phyloP scores from a whole-genome alignment of 2,113 vertebrate genomes.

The Mola mola region DNA sequence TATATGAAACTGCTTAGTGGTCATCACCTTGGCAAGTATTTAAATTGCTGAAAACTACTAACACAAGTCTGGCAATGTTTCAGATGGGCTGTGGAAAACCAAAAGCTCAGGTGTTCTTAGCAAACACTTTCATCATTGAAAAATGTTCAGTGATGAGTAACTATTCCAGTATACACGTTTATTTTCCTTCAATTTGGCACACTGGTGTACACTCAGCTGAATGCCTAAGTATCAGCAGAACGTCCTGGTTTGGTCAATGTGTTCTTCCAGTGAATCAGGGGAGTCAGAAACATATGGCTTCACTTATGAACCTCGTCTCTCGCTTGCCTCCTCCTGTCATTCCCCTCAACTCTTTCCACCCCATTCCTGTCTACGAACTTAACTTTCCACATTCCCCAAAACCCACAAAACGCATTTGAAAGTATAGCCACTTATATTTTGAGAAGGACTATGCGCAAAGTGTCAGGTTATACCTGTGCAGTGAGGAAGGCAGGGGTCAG shows the following conservation, averaged over 20 bases:
- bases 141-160: conserved; percentile 3
- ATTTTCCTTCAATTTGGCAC: conserved; percentile 12
- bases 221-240: conserved; percentile 38
- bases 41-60: no score
- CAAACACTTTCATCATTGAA: no score
- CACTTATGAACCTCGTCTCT: conserved; percentile 75
- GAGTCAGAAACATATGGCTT: conserved; percentile 80
- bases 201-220: conserved; percentile 22
- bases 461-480: conserved; percentile 83
- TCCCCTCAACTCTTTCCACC: conserved; percentile 66
- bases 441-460: not conserved
- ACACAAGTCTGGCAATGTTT: no score
- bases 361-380: conserved; percentile 48
- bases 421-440: not conserved
- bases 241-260: conserved; percentile 55
- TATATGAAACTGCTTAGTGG: no score
- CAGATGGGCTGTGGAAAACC: no score
- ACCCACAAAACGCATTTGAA: not conserved
- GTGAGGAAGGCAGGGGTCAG: conserved; percentile 93
- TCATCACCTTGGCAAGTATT: no score
- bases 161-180: no score
- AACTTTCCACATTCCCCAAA: conserved; percentile 12
- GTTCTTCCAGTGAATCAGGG: conserved; percentile 61
- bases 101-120: no score
- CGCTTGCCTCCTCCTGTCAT: conserved; percentile 49